phyloP scores from a whole-genome alignment of 2,888 invertebrate species.

The Halictus ligatus region DNA sequence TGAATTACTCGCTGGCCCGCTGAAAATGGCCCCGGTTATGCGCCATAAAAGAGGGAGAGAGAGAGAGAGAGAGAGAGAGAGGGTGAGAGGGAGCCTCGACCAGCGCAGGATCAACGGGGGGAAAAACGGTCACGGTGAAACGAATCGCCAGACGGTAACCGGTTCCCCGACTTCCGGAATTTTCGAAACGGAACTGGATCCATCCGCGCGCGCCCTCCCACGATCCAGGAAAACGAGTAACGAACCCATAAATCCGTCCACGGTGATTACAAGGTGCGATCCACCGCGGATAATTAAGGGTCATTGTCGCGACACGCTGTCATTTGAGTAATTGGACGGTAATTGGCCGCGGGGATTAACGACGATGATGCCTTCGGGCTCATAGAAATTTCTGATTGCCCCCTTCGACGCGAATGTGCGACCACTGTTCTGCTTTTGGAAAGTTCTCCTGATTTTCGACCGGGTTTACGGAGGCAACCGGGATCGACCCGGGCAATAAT shows the following conservation, averaged over 20 bases:
- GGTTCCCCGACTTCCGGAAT: not conserved
- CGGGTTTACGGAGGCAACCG: not conserved
- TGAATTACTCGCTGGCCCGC: conserved; percentile 76
- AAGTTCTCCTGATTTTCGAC: not conserved
- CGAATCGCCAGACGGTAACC: conserved; percentile 10
- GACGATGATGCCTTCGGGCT: conserved; percentile 20
- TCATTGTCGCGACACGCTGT: conserved; percentile 5
- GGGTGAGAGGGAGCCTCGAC: not conserved
- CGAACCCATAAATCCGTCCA: conserved; percentile 1
- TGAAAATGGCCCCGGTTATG: conserved; percentile 75
- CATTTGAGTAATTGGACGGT: conserved; percentile 49
- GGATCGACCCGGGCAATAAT: no score
- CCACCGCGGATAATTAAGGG: conserved; percentile 24
- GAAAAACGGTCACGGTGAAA: conserved; percentile 33
- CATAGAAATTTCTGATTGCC: not conserved
- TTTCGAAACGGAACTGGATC: not conserved
- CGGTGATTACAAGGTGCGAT: conserved; percentile 25
- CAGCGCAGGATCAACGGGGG: not conserved
- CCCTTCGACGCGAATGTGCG: not conserved
- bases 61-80: not conserved
- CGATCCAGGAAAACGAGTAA: conserved; percentile 15
- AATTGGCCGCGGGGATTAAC: conserved; percentile 33
- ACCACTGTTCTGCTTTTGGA: not conserved
- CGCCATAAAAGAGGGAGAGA: conserved; percentile 68
- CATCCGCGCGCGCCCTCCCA: not conserved